Evolutionary conservation across 2,113 vertebrate genomes (phyloP).

Genomic region (Labeo catla): DNA sequence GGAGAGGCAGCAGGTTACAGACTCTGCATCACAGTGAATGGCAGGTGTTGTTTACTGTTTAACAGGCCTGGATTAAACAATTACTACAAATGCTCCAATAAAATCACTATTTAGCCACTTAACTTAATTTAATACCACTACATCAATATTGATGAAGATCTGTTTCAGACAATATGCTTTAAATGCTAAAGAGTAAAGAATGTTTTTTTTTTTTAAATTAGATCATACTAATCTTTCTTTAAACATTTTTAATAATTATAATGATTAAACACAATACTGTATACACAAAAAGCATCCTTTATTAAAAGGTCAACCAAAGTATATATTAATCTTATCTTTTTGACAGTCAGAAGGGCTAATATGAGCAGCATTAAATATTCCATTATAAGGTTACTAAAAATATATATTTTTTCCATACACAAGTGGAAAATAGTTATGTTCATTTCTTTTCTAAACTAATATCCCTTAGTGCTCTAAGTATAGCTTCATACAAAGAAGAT

Average conservation of each 20-base stretch:
- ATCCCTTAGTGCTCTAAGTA: background rate
- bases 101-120: background rate
- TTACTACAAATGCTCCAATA: background rate
- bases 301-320: background rate
- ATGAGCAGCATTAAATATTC: background rate
- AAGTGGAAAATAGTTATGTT: background rate
- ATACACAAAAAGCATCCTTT: background rate
- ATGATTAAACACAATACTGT: background rate
- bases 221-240: background rate
- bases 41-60: slow-evolving; percentile 72
- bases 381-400: background rate
- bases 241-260: background rate
- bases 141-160: background rate
- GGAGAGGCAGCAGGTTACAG: background rate
- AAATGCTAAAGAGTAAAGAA: background rate
- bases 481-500: background rate
- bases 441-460: background rate
- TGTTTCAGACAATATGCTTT: background rate
- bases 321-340: background rate
- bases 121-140: background rate
- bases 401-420: background rate
- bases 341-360: background rate
- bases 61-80: slow-evolving; percentile 18
- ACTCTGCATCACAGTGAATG: background rate
- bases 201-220: background rate